These are phyloP conservation scores for Xyliphius kryptos DNA, from an alignment of 2,113 vertebrate genomes.

Conservation along the genomic window DNA sequence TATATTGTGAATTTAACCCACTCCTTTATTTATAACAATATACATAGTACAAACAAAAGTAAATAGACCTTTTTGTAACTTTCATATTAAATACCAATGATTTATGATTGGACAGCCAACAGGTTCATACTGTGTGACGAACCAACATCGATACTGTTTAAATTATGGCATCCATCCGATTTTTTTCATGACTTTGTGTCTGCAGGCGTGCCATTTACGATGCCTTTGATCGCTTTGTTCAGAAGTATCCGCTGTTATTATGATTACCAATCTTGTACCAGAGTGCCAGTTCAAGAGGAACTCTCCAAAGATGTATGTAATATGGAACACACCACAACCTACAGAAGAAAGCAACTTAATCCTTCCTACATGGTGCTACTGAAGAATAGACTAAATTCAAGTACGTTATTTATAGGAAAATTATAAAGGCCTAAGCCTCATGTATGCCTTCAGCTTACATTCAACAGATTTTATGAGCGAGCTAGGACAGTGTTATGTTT, in stretches of 20 bases:
- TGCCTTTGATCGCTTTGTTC: constrained; percentile 82
- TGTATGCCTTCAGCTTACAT: background rate
- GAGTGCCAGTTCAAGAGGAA: background rate
- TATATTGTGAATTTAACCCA: no score
- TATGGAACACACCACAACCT: background rate
- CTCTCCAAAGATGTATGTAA: background rate
- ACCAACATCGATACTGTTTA: no score
- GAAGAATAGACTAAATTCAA: background rate
- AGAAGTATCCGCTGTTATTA: constrained; percentile 71
- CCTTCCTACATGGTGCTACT: constrained; percentile 21
- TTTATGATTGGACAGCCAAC: no score
- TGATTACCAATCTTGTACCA: constrained; percentile 15
- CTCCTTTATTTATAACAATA: no score
- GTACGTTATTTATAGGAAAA: no score
- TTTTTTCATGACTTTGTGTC: constrained; percentile 29
- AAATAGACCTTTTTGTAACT: no score
- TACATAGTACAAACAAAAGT: no score
- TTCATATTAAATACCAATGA: no score
- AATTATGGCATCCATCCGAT: background rate
- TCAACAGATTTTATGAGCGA: background rate
- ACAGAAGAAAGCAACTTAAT: constrained; percentile 1
- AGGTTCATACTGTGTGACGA: no score
- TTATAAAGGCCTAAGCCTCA: background rate
- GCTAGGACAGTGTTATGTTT: background rate
- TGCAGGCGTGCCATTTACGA: constrained; percentile 90